phyloP scores from a whole-genome alignment of 2,888 invertebrate genomes.

The Erebia epiphron region DNA sequence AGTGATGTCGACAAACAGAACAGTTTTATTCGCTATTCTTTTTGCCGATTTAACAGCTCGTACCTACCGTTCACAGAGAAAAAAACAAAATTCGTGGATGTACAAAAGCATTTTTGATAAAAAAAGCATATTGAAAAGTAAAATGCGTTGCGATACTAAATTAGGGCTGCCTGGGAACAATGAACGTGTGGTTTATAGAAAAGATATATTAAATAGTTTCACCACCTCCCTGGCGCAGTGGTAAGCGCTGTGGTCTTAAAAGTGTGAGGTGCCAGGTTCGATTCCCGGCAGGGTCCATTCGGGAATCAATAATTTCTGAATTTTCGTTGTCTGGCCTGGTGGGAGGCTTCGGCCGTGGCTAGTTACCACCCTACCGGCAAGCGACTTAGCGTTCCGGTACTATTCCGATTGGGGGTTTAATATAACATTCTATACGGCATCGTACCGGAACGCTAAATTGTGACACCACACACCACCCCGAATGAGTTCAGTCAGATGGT shows the following conservation, averaged over 20 bases:
- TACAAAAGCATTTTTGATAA: not conserved
- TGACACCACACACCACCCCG: too few species aligned
- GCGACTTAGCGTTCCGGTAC: too few species aligned
- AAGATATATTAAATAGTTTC: not conserved
- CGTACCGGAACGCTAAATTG: too few species aligned
- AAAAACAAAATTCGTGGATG: not conserved
- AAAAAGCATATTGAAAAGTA: not conserved
- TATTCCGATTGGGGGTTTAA: too few species aligned
- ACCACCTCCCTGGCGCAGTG: too few species aligned
- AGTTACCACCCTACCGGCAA: too few species aligned
- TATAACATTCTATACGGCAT: not conserved
- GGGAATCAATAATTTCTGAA: too few species aligned
- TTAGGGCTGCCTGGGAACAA: not conserved
- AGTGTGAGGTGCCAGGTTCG: too few species aligned
- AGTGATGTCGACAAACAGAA: conserved; percentile 1
- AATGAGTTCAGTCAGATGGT: not conserved
- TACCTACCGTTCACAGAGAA: conserved; percentile 9
- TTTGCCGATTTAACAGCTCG: conserved; percentile 10
- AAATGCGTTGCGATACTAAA: not conserved
- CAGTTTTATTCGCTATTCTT: conserved; percentile 13
- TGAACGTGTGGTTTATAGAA: not conserved
- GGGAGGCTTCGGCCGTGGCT: too few species aligned
- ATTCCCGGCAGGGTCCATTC: too few species aligned
- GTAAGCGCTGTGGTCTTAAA: too few species aligned
- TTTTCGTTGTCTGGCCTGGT: too few species aligned